Base-by-base conservation (phyloP, 92 coral and sea anemone species). In the Paramuricea clavata region DNA sequence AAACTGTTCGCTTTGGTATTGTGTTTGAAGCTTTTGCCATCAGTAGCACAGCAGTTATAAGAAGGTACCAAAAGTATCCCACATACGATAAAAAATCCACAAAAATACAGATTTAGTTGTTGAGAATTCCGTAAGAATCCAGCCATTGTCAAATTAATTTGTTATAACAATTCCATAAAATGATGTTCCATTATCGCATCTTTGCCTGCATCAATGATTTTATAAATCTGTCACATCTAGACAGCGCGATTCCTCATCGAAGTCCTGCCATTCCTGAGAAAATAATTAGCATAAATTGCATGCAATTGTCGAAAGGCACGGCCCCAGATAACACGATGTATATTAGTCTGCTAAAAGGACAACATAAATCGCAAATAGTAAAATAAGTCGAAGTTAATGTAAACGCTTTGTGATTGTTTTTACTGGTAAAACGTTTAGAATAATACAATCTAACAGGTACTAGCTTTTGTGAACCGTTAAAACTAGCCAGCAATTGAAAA, bases 401-500 rank as follows among this genome's bases (percentile, higher is more conserved):
- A 41, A 42, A 56, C 57, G 34, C 19, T 22, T 39, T 17, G 52
- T 79, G 11, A 60, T 59, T 79, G 84, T 79, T 79, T 79, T 79
- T 79, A 47, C 84, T 57, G 84, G 84, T 79, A 79, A 13, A 79
- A 79, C 19, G 23, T 6, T 10, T 19, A n/a, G 22, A 60, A 60
- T n/a, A 34, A 59, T 61, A 56, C 23, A 59, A 59, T 13, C 22
- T 17, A 79, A 67, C 84, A 79, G 84, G 84, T 79, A 41, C 73
- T 41, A 60, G 32, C 60, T 23, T 25, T 74, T 16, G 12, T 8
- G 25, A 49, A 72, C 30, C 41, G 49, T 35, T 15, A 33, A 72
- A 39, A 41, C 19, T 22, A 21, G 78, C 15, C 30, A 26, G 61
- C 39, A 3, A 3, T 44, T n/a, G 60, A 32, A 21, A 54, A 17